phyloP scores from a whole-genome alignment of 2,888 invertebrate species.

The Acanthacorydalis orientalis region DNA sequence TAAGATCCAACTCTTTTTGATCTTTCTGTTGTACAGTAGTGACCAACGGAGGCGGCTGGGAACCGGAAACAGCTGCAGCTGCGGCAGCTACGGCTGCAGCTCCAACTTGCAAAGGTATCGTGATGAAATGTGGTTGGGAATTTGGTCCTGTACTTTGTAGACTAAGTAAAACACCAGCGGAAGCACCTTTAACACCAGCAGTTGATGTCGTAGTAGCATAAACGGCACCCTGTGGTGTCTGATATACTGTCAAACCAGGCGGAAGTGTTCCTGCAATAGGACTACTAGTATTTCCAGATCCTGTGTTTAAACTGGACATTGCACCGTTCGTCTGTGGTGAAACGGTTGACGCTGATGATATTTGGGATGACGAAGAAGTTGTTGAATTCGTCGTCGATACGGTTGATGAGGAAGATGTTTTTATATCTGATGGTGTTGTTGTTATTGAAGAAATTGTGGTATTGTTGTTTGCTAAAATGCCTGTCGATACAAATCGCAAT shows the following conservation, averaged over 20 bases:
- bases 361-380: too few relatives aligned
- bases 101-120: constrained; percentile 35
- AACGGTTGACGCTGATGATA: too few relatives aligned
- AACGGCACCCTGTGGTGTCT: constrained; percentile 29
- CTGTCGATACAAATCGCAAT: too few relatives aligned
- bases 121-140: constrained; percentile 41
- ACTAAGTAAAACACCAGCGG: constrained; percentile 28
- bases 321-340: too few relatives aligned
- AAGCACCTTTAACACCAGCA: constrained; percentile 28
- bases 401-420: too few relatives aligned
- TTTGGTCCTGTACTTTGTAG: constrained; percentile 15
- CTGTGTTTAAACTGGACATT: too few relatives aligned
- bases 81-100: constrained; percentile 47
- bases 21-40: background rate
- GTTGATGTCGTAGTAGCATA: constrained; percentile 29
- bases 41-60: background rate
- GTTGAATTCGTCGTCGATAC: too few relatives aligned
- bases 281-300: too few relatives aligned
- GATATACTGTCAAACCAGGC: constrained; percentile 23
- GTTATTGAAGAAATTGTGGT: too few relatives aligned
- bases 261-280: constrained; percentile 11
- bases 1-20: background rate
- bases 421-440: too few relatives aligned
- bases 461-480: too few relatives aligned
- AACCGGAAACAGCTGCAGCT: constrained; percentile 12